These are phyloP conservation scores for Xestia c-nigrum DNA, from an alignment of 2,888 invertebrate species.

Conservation along the genomic window DNA sequence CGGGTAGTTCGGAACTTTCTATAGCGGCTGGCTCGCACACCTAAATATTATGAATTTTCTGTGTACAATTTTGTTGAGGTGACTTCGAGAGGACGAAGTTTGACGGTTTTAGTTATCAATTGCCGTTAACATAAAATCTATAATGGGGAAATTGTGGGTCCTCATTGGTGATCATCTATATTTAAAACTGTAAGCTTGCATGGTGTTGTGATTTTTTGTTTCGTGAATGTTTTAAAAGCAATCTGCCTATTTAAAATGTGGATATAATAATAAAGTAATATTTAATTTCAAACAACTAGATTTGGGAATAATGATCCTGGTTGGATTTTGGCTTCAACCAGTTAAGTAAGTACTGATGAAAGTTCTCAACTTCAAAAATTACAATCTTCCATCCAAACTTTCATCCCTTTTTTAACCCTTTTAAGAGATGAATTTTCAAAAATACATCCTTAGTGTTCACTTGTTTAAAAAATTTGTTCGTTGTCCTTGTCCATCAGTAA, in stretches of 20 bases:
- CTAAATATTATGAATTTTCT: constrained; percentile 33
- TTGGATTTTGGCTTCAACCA: not conserved
- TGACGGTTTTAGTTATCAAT: not conserved
- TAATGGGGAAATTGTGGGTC: not conserved
- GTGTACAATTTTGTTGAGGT: constrained; percentile 1
- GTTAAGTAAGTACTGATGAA: not conserved
- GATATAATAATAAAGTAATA: not conserved
- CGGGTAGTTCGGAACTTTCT: constrained; percentile 40
- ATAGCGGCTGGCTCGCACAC: constrained; percentile 22
- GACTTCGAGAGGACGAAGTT: not conserved
- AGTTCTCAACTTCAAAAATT: not conserved
- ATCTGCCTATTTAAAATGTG: not conserved
- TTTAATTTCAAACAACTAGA: not conserved
- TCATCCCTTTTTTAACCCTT: not conserved
- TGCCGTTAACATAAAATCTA: not conserved
- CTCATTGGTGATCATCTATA: too few relatives aligned
- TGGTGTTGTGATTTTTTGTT: not conserved
- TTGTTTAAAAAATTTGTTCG: not conserved
- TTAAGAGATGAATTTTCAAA: not conserved
- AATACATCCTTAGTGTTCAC: not conserved
- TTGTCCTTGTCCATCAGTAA: not conserved
- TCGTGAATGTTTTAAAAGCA: not conserved
- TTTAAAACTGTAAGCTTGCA: not conserved
- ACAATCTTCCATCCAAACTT: not conserved
- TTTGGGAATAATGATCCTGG: not conserved